phyloP scores from a whole-genome alignment of 2,888 invertebrate species.

The Cephus pygmeus region DNA sequence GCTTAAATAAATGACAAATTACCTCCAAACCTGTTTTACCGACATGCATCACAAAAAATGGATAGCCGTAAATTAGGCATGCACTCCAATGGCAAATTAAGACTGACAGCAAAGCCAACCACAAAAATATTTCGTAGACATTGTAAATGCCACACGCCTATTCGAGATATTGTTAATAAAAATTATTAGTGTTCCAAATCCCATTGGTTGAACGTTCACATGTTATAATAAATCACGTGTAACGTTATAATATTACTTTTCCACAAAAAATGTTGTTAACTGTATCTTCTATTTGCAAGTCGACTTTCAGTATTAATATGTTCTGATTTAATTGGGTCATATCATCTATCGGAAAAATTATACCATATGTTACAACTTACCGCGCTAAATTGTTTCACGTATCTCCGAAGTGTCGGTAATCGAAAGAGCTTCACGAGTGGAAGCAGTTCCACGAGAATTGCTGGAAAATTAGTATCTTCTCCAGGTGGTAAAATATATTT shows the following conservation, averaged over 20 bases:
- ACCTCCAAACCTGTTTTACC: too few relatives aligned
- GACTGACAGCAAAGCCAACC: slow-evolving; percentile 43
- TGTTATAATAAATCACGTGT: not conserved
- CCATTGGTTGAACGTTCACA: not conserved
- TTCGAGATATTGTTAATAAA: slow-evolving; percentile 4
- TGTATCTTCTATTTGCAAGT: too few relatives aligned
- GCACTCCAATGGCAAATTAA: slow-evolving; percentile 55
- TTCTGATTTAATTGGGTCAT: too few relatives aligned
- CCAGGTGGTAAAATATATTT: slow-evolving; percentile 31
- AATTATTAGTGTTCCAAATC: too few relatives aligned
- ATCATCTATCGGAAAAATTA: too few relatives aligned
- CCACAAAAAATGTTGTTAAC: too few relatives aligned
- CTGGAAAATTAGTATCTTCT: slow-evolving; percentile 33
- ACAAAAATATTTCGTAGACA: slow-evolving; percentile 37
- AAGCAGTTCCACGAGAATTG: slow-evolving; percentile 45
- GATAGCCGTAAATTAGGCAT: slow-evolving; percentile 47
- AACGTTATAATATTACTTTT: not conserved
- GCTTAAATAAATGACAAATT: not conserved
- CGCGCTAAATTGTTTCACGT: slow-evolving; percentile 40
- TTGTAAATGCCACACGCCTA: slow-evolving; percentile 42
- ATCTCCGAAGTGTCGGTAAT: slow-evolving; percentile 40
- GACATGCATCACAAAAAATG: slow-evolving; percentile 38
- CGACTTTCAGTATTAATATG: too few relatives aligned
- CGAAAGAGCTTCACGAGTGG: slow-evolving; percentile 48
- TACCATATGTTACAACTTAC: slow-evolving; percentile 28